Conservation (phyloP, 2,113 vertebrate genomes). For the Microcebus jonahi region DNA sequence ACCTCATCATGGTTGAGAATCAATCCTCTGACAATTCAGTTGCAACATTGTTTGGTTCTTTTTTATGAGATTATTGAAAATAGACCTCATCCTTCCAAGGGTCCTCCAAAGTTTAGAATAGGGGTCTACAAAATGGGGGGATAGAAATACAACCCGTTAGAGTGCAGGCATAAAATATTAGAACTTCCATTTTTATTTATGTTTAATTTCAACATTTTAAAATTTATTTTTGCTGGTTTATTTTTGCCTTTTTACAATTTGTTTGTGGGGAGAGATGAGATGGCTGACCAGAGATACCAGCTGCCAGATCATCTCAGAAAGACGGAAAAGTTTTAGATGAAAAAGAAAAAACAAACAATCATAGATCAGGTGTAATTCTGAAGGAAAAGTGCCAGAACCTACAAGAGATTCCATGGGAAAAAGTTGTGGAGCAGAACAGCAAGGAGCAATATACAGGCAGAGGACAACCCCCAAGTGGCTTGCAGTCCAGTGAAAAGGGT, state of each 20-base stretch:
- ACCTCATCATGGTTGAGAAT: neutral
- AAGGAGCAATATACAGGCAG: no score
- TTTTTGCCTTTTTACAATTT: neutral
- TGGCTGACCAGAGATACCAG: no score
- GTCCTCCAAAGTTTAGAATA: neutral
- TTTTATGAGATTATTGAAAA: slow-evolving; percentile 34
- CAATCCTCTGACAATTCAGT: neutral
- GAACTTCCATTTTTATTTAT: slow-evolving; percentile 4
- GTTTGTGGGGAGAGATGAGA: neutral
- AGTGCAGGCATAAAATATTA: neutral
- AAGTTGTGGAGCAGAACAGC: no score
- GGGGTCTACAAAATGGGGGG: neutral
- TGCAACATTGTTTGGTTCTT: neutral
- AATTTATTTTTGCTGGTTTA: neutral
- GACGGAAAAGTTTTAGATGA: no score
- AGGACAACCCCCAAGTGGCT: no score
- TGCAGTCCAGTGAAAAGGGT: no score
- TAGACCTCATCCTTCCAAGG: neutral
- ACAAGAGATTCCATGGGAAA: no score
- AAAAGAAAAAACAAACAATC: no score
- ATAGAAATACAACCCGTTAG: neutral
- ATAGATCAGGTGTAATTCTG: no score
- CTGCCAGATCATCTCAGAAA: no score
- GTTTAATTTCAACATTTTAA: neutral
- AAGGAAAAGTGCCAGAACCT: no score